phyloP scores from a whole-genome alignment of 2,113 vertebrate species.

The Okapia johnstoni region DNA sequence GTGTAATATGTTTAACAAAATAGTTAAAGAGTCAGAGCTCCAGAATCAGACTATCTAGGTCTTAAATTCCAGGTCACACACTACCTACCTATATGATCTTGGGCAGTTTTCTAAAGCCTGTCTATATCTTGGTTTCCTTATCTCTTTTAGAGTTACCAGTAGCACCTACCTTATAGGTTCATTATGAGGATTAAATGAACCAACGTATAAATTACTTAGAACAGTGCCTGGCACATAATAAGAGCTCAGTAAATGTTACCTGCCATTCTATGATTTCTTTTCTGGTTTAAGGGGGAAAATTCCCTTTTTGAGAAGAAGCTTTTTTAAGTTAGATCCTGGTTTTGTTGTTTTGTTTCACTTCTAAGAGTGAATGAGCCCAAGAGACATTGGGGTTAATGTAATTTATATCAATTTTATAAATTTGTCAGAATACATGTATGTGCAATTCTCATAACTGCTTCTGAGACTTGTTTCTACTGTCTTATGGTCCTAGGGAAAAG shows the following conservation, averaged over 20 bases:
- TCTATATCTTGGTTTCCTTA: background rate
- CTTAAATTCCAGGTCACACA: background rate
- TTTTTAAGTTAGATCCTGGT: background rate
- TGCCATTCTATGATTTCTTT: background rate
- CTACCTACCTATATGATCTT: background rate
- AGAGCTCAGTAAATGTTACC: background rate
- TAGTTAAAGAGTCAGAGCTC: background rate
- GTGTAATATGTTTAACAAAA: background rate
- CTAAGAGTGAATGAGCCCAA: background rate
- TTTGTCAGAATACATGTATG: background rate
- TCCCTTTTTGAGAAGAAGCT: background rate
- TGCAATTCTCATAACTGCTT: background rate
- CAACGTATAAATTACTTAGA: background rate
- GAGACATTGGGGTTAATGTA: background rate
- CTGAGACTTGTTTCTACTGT: background rate
- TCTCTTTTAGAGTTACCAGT: background rate
- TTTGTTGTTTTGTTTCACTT: background rate
- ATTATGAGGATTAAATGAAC: background rate
- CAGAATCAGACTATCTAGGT: background rate
- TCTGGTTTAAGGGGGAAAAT: background rate
- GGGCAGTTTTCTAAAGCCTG: background rate
- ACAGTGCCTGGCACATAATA: background rate
- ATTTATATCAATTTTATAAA: background rate
- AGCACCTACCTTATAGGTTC: background rate
- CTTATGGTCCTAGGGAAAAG: background rate